Conservation (phyloP, 2,888 invertebrate genomes). For the Limnephilus rhombicus region DNA sequence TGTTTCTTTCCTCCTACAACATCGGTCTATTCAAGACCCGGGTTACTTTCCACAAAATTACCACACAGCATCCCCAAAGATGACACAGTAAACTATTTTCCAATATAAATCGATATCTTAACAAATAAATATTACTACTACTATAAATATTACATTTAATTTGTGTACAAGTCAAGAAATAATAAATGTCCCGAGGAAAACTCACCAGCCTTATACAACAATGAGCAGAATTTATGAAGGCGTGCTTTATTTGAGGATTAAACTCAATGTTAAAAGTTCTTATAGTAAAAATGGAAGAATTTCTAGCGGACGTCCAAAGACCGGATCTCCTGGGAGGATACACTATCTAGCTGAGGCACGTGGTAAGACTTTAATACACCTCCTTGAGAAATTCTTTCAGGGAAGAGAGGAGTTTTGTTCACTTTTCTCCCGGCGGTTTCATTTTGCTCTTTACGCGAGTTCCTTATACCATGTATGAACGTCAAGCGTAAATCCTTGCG, state of each 20-base stretch:
- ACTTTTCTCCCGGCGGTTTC: not conserved
- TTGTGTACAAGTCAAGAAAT: not conserved
- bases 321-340: not conserved
- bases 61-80: too few relatives aligned
- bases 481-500: conserved; percentile 24
- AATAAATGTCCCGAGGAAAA: not conserved
- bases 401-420: not conserved
- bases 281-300: conserved; percentile 23
- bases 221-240: conserved; percentile 3
- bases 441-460: not conserved
- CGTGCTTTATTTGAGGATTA: conserved; percentile 27
- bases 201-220: not conserved
- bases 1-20: too few relatives aligned
- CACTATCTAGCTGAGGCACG: not conserved
- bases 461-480: not conserved
- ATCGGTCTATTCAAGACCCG: too few relatives aligned
- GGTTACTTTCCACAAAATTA: too few relatives aligned
- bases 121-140: too few relatives aligned
- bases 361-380: not conserved
- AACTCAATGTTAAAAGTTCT: conserved; percentile 14
- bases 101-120: too few relatives aligned
- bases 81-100: too few relatives aligned
- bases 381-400: not conserved
- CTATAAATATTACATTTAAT: too few relatives aligned
- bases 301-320: conserved; percentile 28